Base-by-base conservation (phyloP, 2,888 invertebrate species). In the Synanthedon myopaeformis region DNA sequence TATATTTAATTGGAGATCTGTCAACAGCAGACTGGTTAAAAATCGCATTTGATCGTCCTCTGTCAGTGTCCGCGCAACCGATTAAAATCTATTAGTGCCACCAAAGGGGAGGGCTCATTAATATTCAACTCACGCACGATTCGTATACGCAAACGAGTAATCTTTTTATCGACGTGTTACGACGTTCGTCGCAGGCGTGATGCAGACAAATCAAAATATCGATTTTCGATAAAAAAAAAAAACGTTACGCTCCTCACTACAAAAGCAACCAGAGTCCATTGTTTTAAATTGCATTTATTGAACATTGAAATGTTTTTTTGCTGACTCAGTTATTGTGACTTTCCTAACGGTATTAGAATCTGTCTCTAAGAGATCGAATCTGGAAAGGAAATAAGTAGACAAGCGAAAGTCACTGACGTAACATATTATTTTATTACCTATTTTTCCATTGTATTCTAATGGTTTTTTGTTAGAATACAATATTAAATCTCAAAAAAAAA, bases 61-160 rank as follows among this genome's bases (percentile, higher is more conserved):
- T 57, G 65, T 64, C 70, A 69, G 66, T 69, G 72, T 66, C 68
- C 71, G 66, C 71, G 66, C 67, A 70, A 63, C 70, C 78, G 85
- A 84, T 86, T 86, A 83, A 81, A 85, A 86, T 86, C 86, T 84
- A 82, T 82, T 76, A 80, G 76, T 76, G 63, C 58, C 65, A 65
- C 61, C 66, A 68, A 71, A 76, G 79, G 75, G 76, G 79, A 75
- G 74, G 61, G 62, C 63, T 62, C 70, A 81, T 86, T 86, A 85
- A 76, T 76, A 86, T 86, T 79, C 86, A 75, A 73, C 72, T 75
- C 86, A 86, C 86, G 86, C 79, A 74, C 82, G 69, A 76, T 68
- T 76, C 76, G 76, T 77, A 75, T 79, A 81, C 79, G 82, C 79
- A 73, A 81, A 82, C 75, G 78, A 70, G 79, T 83, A 82, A 84